Evolutionary conservation across 2,888 invertebrate genomes (phyloP), one percentile per base, ranked within the genome.

Genomic region (Phortica magna): DNA sequence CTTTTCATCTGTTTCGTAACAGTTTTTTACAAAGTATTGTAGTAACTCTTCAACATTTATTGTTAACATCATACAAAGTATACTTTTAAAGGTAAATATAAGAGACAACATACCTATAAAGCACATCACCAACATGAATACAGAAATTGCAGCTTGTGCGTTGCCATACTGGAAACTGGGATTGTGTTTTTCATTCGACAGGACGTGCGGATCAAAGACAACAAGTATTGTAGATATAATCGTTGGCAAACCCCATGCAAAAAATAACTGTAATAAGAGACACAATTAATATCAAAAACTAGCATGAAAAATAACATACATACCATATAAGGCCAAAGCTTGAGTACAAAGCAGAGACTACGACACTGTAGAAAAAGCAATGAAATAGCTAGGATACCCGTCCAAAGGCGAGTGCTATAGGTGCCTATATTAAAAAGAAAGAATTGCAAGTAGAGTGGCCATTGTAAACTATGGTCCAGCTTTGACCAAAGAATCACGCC

Each of bases 361-460:
- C 96, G 94, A 78, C 96, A 96, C 91, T 97, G 95, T 75, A 98
- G 92, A 90, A 98, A 95, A 43, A 98, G 93, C 53, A 98, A 91
- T 7, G 95, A 95, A 53, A 97, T 93, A 1, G 98, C 96, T 76
- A 98, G 93, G 87, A 96, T 95, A 9, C 96, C 95, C 0, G 97
- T 97, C 96, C 97, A 98, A 74, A 97, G 92, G 78, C 98, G 93
- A 71, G 96, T 95, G 77, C 97, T 96, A 88, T 96, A 96, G 78
- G 96, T 95, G 77, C 96, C 95, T 81, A 95, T 94, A 53, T 96
- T 95, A 81, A 96, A 95, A 17, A 97, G 90, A 5, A 95, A 93
- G 89, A 97, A 96, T 89, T 97, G 96, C 2, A 96, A 77, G 77
- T 96, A 95, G 83, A 94, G 93, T 43, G 93, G 92, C 95, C 95